These are phyloP conservation scores for Melopsittacus undulatus DNA, from an alignment of 2,797 vertebrate species.

Conservation along the genomic window DNA sequence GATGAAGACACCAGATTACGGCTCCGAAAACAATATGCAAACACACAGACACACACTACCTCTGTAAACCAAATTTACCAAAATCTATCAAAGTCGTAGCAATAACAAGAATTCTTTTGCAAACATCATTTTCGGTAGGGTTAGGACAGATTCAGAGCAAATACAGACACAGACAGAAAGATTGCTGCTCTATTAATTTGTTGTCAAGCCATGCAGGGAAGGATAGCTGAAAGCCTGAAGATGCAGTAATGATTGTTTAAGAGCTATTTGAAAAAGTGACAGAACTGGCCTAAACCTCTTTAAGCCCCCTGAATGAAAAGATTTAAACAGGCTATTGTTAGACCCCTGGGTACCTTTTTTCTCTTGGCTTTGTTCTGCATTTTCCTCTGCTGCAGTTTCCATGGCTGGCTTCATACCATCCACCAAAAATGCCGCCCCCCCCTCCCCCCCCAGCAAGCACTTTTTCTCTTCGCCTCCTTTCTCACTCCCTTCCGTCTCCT, in stretches of 20 bases:
- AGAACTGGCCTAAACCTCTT: conserved; percentile 71
- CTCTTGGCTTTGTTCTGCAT: conserved; percentile 89
- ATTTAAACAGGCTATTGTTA: conserved; percentile 84
- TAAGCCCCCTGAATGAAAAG: conserved; percentile 77
- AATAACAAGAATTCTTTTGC: background rate
- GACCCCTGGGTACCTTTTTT: conserved; percentile 88
- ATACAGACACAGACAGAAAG: conserved; percentile 30
- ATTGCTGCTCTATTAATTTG: conserved; percentile 56
- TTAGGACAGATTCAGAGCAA: conserved; percentile 43
- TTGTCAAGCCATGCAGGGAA: conserved; percentile 60
- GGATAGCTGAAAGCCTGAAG: conserved; percentile 44
- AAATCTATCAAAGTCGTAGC: conserved; percentile 2
- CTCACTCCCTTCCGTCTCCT: conserved; percentile 77
- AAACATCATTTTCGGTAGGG: background rate
- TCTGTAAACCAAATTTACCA: conserved; percentile 15
- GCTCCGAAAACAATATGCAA: conserved; percentile 16
- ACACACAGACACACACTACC: conserved; percentile 17
- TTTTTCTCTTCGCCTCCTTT: conserved; percentile 79
- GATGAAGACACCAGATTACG: background rate
- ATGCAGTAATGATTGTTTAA: conserved; percentile 68
- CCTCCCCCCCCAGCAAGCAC: conserved; percentile 76
- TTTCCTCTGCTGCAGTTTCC: conserved; percentile 93
- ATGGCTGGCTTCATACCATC: conserved; percentile 92
- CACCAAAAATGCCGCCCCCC: conserved; percentile 88
- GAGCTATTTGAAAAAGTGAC: conserved; percentile 68